Conservation (phyloP, 2,888 invertebrate genomes). For the Euplagia quadripunctaria region DNA sequence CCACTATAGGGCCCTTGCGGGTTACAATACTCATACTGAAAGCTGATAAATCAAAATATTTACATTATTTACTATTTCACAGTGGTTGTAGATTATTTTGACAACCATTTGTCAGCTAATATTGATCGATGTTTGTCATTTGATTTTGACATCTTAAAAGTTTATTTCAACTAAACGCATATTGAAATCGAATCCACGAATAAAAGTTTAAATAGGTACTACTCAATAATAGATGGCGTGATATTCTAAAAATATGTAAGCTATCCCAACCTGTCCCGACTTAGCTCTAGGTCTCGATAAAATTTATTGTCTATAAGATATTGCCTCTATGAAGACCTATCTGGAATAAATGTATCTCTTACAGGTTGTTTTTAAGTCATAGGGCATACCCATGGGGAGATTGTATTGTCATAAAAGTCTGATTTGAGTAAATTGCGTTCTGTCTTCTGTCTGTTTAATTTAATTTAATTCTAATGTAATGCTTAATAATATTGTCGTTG, state of each 20-base stretch:
- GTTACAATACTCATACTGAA: constrained; percentile 52
- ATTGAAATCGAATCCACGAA: not conserved
- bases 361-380: too few species aligned
- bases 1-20: constrained; percentile 71
- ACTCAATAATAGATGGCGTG: constrained; percentile 19
- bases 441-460: not conserved
- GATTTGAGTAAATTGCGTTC: too few species aligned
- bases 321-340: too few species aligned
- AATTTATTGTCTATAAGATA: too few species aligned
- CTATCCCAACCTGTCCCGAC: too few species aligned
- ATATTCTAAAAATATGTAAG: too few species aligned
- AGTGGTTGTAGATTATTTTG: constrained; percentile 5
- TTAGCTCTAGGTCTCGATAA: too few species aligned
- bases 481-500: not conserved
- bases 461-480: not conserved
- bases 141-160: not conserved
- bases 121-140: constrained; percentile 33
- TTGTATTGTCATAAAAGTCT: too few species aligned
- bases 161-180: constrained; percentile 8
- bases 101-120: constrained; percentile 23
- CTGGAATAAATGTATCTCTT: too few species aligned
- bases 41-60: constrained; percentile 33
- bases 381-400: too few species aligned
- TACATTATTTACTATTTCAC: constrained; percentile 43
- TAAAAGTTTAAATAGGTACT: too few species aligned